Percentiles rank a stretch among this genome's conserved stretches.
These are phyloP conservation scores for Brenthis hecate DNA, from an alignment of 2,888 invertebrate genomes.

Conservation along the genomic window DNA sequence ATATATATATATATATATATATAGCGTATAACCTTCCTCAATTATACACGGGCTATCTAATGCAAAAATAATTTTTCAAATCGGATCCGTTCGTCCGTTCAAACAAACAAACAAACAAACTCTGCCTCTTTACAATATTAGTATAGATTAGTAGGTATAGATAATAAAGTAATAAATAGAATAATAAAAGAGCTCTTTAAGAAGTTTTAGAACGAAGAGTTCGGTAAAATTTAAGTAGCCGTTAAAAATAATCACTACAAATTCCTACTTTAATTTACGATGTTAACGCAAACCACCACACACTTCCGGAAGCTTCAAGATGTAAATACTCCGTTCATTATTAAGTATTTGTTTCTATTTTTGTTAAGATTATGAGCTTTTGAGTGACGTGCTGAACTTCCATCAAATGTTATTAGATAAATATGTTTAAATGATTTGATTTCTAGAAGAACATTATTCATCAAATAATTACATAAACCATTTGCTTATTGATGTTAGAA, in stretches of 20 bases:
- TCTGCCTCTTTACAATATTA: too few species aligned
- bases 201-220: constrained; percentile 6
- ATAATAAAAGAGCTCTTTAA: constrained; percentile 14
- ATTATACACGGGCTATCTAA: too few species aligned
- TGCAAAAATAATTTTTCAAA: too few species aligned
- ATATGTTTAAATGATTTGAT: too few species aligned
- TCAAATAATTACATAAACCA: too few species aligned
- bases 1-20: too few species aligned
- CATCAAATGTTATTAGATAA: not conserved
- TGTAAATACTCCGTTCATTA: constrained; percentile 6
- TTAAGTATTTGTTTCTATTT: constrained; percentile 10
- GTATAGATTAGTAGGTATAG: too few species aligned
- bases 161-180: constrained; percentile 4
- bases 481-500: too few species aligned
- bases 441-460: too few species aligned
- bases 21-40: too few species aligned
- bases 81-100: too few species aligned
- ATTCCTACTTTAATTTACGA: constrained; percentile 11
- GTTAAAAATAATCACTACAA: constrained; percentile 17
- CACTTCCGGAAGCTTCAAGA: not conserved
- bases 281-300: not conserved
- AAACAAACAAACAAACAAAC: too few species aligned
- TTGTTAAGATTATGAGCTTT: constrained; percentile 2
- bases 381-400: not conserved
- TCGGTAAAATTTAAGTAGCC: constrained; percentile 15